phyloP scores from a whole-genome alignment of 2,113 vertebrate species.

The Todiramphus saurophagus region DNA sequence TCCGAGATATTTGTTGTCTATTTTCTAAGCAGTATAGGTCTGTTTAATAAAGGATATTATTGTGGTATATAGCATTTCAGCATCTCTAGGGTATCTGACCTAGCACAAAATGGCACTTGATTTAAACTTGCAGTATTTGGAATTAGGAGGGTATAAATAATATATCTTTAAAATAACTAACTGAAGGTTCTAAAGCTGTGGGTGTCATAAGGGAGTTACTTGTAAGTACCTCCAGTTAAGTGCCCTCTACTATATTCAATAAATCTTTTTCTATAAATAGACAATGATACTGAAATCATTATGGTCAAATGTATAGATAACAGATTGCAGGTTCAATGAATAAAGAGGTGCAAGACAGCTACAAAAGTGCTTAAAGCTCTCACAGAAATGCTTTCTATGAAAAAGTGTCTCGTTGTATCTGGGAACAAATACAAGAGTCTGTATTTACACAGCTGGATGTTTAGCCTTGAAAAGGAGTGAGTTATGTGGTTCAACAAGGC shows the following conservation, averaged over 20 bases:
- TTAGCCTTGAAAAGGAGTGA: background rate
- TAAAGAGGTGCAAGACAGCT: background rate
- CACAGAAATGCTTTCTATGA: background rate
- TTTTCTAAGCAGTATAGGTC: background rate
- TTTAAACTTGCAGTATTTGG: background rate
- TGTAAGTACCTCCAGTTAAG: background rate
- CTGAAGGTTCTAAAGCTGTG: background rate
- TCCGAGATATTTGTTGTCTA: background rate
- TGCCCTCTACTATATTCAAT: background rate
- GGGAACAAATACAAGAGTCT: background rate
- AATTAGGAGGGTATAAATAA: background rate
- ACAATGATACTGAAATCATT: background rate
- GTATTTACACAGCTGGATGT: background rate
- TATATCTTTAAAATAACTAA: background rate
- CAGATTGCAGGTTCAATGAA: background rate
- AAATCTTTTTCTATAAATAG: background rate
- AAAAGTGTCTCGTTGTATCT: background rate
- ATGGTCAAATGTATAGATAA: background rate
- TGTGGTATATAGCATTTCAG: background rate
- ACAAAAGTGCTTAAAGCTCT: background rate
- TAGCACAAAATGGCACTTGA: background rate
- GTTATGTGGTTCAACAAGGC: no score
- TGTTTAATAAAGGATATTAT: background rate
- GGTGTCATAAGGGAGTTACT: background rate
- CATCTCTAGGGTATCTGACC: background rate